phyloP scores from a whole-genome alignment of 2,113 vertebrate genomes.

The Odontophorus gujanensis region DNA sequence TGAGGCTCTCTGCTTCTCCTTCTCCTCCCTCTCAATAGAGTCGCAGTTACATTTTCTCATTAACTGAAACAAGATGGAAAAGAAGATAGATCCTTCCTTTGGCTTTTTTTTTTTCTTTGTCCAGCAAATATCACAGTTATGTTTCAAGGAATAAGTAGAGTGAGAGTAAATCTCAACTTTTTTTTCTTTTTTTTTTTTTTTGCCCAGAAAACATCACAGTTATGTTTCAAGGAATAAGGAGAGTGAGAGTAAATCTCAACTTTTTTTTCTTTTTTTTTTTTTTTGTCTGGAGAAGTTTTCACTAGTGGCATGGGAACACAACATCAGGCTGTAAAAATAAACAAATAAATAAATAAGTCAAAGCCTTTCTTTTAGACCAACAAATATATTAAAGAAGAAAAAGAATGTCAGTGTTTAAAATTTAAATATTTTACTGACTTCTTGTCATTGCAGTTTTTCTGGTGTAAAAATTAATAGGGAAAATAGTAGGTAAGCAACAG shows the following conservation, averaged over 20 bases:
- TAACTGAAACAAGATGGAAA: neutral
- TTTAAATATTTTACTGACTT: slow-evolving; percentile 38
- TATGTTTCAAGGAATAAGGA: neutral
- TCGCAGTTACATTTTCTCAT: slow-evolving; percentile 25
- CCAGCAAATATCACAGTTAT: neutral
- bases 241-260: slow-evolving; percentile 19
- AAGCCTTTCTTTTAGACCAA: slow-evolving; percentile 16
- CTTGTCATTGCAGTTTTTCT: slow-evolving; percentile 1
- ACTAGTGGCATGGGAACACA: neutral
- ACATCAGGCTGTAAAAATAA: slow-evolving; percentile 31
- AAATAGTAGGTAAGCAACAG: neutral
- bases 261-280: slow-evolving; percentile 11
- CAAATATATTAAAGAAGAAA: neutral
- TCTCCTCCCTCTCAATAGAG: neutral
- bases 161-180: slow-evolving; percentile 16
- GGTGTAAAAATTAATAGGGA: neutral
- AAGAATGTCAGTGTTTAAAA: neutral
- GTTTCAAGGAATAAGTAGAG: slow-evolving; percentile 8
- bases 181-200: neutral
- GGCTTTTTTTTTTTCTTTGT: neutral
- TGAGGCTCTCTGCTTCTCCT: neutral
- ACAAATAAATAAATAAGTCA: slow-evolving; percentile 45
- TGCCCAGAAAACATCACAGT: neutral
- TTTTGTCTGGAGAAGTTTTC: slow-evolving; percentile 41
- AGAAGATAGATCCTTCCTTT: neutral